These are phyloP conservation scores for Drosophila sulfurigaster DNA, from an alignment of 1,140 invertebrate genomes.

Conservation along the genomic window DNA sequence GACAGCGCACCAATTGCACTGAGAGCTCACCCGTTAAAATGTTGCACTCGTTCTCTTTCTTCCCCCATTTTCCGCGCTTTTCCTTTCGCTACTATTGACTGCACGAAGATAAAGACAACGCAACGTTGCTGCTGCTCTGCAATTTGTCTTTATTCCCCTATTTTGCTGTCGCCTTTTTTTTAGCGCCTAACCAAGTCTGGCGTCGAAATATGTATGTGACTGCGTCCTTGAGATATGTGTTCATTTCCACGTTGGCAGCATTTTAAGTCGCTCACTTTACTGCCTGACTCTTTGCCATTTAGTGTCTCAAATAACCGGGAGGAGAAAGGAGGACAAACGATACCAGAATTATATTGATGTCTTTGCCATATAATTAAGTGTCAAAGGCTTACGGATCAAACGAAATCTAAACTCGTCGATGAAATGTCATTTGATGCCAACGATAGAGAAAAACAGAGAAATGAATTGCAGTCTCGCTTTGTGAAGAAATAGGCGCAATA, in stretches of 20 bases:
- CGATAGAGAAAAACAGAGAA: background rate
- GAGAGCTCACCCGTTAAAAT: constrained; percentile 3
- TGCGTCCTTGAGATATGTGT: constrained; percentile 2
- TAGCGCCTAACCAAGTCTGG: background rate
- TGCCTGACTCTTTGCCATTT: background rate
- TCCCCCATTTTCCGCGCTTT: constrained; percentile 5
- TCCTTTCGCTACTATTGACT: background rate
- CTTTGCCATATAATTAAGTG: background rate
- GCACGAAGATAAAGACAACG: background rate
- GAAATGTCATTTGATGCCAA: background rate
- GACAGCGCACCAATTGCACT: constrained; percentile 12
- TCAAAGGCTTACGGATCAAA: background rate
- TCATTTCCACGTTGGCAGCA: background rate
- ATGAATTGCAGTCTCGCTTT: background rate
- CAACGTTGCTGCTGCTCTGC: constrained; percentile 36
- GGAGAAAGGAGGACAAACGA: background rate
- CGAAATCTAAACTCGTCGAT: background rate
- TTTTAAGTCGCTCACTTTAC: background rate
- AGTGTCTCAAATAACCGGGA: background rate
- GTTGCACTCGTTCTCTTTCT: background rate
- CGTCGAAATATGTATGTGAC: background rate
- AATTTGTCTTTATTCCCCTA: constrained; percentile 57
- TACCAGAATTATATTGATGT: background rate
- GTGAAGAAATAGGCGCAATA: background rate
- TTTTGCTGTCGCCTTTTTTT: constrained; percentile 16